These are phyloP conservation scores for Desmodus rotundus DNA, from an alignment of 2,113 vertebrate genomes.

Conservation along the genomic window DNA sequence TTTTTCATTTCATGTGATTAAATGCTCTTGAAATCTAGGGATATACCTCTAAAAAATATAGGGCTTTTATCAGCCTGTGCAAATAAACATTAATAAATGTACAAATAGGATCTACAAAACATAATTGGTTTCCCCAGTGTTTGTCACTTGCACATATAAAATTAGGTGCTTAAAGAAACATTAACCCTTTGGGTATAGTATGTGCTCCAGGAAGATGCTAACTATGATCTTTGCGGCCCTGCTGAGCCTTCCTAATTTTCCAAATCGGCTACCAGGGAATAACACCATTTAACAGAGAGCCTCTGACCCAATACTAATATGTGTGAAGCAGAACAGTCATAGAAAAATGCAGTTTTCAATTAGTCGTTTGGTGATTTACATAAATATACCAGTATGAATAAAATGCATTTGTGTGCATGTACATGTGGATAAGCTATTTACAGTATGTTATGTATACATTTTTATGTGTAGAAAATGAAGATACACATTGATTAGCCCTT, in stretches of 20 bases:
- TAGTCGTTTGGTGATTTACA: conserved; percentile 35
- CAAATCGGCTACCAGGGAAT: neutral
- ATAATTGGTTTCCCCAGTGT: neutral
- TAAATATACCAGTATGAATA: conserved; percentile 37
- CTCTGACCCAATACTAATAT: neutral
- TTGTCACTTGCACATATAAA: neutral
- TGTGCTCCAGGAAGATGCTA: neutral
- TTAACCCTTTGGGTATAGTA: neutral
- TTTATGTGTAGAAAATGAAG: conserved; percentile 63
- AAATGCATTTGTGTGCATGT: conserved; percentile 23
- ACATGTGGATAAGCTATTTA: conserved; percentile 41
- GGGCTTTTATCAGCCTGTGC: neutral
- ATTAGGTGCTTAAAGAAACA: conserved; percentile 5
- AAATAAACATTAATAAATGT: neutral
- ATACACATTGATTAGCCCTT: conserved; percentile 38
- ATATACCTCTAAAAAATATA: neutral
- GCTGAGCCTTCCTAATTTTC: neutral
- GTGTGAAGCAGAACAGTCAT: neutral
- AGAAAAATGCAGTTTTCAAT: conserved; percentile 2
- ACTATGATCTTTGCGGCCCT: neutral
- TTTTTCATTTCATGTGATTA: neutral
- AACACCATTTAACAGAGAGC: neutral
- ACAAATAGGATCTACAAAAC: neutral
- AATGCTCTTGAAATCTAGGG: neutral
- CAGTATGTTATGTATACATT: conserved; percentile 1